Evolutionary conservation across 1,140 invertebrate genomes (phyloP), one percentile per base, ranked within the genome.

Genomic region (Drosophila prosaltans): DNA sequence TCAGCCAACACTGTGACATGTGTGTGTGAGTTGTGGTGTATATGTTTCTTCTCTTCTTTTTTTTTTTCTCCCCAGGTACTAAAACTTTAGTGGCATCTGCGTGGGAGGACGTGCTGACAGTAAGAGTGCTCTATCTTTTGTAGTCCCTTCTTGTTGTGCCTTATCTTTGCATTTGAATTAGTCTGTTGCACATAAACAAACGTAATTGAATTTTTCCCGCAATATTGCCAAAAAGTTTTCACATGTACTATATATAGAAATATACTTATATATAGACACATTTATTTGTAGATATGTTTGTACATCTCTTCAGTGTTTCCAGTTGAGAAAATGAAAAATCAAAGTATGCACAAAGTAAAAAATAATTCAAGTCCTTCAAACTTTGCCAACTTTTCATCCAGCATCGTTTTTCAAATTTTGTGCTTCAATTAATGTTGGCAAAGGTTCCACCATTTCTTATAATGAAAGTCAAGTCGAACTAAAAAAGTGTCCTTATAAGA

Each of bases 131-230:
- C 80, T 68, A 81, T 68, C 78, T 74, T 72, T 81, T 69, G 78
- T 81, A 43, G 67, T 58, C 58, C 57, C 24, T 65, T 72, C 55
- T 36, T 72, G 83, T 45, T 85, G 79, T 85, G 83, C 72, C 82
- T 83, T 86, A 82, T 88, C 84, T 86, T 88, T 83, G 80, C 81
- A 80, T 83, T 80, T 82, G 80, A 83, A 86, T 83, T 88, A 80
- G 85, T 72, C 72, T 63, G 57, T 45, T 61, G 69, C 54, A 62
- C 76, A 86, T 89, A 86, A 88, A 86, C 69, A 88, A 77, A 75
- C 69, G 76, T 80, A 88, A 86, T 86, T 88, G 83, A 81, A 86
- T 86, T 88, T 82, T 40, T 41, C 6, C 69, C 55, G 67, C 72
- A 67, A 68, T 65, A 81, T 72, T 51, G 45, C 45, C 45, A 26